phyloP scores from a whole-genome alignment of 2,113 vertebrate species.

The Sarotherodon lohbergeri region DNA sequence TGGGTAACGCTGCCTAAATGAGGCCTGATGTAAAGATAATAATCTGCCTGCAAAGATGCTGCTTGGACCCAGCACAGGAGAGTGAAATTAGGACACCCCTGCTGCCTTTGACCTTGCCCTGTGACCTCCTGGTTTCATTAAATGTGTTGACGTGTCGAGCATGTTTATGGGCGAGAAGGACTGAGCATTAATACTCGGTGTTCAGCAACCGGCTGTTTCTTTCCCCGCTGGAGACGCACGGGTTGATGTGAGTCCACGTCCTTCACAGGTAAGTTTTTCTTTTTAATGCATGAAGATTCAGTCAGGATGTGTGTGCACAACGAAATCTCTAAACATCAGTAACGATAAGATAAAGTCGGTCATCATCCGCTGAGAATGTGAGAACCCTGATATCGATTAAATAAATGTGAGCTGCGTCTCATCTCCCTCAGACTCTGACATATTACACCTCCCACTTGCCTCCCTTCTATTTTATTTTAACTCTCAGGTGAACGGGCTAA shows the following conservation, averaged over 20 bases:
- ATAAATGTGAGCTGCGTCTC: not conserved
- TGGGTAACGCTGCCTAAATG: not conserved
- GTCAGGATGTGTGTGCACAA: not conserved
- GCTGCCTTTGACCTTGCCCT: slow-evolving; percentile 40
- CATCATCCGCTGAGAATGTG: rapidly evolving
- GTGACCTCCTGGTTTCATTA: slow-evolving; percentile 61
- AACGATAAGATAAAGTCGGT: not conserved
- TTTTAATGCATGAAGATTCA: not conserved
- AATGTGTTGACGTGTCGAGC: slow-evolving; percentile 59
- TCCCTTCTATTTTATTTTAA: not conserved
- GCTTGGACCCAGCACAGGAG: not conserved
- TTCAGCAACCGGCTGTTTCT: not conserved
- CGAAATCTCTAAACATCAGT: not conserved
- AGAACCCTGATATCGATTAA: not conserved
- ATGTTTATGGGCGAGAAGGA: not conserved
- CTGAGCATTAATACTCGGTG: not conserved
- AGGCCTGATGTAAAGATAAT: not conserved
- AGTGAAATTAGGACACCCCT: not conserved
- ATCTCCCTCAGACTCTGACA: not conserved
- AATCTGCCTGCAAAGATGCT: not conserved
- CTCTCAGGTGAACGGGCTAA: not conserved
- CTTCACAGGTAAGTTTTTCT: slow-evolving; percentile 21
- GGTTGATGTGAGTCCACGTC: not conserved
- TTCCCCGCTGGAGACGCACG: not conserved
- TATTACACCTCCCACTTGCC: not conserved